A percentile compares a stretch with the other conserved stretches of the same genome.
These are phyloP conservation scores for Syrphus vitripennis DNA, from an alignment of 2,888 invertebrate genomes.

Conservation along the genomic window DNA sequence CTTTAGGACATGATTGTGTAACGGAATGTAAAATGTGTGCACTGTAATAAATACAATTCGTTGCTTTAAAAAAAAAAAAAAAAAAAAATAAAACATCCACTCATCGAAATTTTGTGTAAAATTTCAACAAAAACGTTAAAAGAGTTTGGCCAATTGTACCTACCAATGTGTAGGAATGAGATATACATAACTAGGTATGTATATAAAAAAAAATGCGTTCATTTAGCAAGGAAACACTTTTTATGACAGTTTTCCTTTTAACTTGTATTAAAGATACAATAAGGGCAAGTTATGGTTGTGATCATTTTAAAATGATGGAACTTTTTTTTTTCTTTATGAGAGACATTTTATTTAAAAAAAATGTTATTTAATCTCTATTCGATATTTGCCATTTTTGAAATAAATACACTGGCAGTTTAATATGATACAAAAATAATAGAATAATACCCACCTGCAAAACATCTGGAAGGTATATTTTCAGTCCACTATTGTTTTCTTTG, in stretches of 20 bases:
- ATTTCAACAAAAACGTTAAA: conserved; percentile 45
- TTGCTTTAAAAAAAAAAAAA: conserved; percentile 21
- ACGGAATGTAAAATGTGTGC: conserved; percentile 63
- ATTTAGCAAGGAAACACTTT: conserved; percentile 28
- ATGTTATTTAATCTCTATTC: no score
- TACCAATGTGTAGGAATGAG: conserved; percentile 5
- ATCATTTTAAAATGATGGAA: no score
- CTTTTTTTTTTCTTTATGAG: no score
- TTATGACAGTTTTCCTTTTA: conserved; percentile 24
- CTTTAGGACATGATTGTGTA: conserved; percentile 60
- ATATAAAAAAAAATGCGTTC: conserved; percentile 7
- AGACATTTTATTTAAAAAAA: no score
- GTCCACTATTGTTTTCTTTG: no score
- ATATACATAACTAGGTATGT: no score
- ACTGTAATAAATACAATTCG: conserved; percentile 65
- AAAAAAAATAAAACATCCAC: conserved; percentile 24
- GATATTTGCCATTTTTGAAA: no score
- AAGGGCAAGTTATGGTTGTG: neutral
- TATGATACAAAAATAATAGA: no score
- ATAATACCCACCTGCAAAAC: no score
- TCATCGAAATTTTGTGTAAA: conserved; percentile 63
- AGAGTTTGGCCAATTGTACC: neutral
- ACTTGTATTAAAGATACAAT: neutral
- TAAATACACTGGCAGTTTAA: no score
- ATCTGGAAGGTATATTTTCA: no score